These are phyloP conservation scores for Colius striatus DNA, from an alignment of 2,113 vertebrate species.

Conservation along the genomic window DNA sequence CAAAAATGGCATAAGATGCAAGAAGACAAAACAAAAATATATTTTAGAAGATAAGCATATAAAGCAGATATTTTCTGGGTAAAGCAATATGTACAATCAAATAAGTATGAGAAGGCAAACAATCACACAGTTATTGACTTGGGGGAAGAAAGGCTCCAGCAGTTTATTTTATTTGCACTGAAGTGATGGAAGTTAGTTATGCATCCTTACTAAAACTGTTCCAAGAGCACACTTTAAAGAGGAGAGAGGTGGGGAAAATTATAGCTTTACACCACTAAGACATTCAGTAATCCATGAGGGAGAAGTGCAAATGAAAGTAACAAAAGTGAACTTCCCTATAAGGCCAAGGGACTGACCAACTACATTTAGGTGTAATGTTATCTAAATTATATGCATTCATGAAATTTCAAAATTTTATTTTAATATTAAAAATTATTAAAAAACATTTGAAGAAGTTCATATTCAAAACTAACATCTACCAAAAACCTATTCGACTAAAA, in stretches of 20 bases:
- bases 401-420: background rate
- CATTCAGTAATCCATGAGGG: background rate
- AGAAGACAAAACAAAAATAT: background rate
- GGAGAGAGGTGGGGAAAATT: background rate
- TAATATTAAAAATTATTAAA: background rate
- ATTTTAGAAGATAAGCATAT: background rate
- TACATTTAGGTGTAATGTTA: background rate
- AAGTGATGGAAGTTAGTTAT: background rate
- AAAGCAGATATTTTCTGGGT: background rate
- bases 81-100: background rate
- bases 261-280: background rate
- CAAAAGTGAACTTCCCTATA: background rate
- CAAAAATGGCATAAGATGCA: background rate
- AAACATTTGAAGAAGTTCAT: background rate
- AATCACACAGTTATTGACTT: background rate
- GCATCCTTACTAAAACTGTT: background rate
- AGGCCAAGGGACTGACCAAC: background rate
- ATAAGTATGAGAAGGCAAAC: background rate
- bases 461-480: background rate
- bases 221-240: background rate
- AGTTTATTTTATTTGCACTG: background rate
- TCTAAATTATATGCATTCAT: background rate
- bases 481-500: background rate
- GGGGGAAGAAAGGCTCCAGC: background rate
- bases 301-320: background rate